Conservation (phyloP, 53 echinoderm and acorn worm genomes). For the Holothuria leucospilota region DNA sequence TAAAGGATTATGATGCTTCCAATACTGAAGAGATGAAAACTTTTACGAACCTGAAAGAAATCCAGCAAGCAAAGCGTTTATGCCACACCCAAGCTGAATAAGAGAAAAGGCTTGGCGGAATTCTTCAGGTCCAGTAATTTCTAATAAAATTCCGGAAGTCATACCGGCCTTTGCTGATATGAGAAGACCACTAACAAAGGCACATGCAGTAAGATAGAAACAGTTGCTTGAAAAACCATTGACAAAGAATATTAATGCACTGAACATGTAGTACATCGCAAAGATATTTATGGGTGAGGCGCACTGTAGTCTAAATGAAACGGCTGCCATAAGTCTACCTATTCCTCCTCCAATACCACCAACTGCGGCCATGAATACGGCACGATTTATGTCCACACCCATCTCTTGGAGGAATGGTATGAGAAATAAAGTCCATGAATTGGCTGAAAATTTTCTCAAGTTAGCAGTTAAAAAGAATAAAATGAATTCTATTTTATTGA, state of each 20-base stretch:
- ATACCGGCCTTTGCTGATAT: neutral
- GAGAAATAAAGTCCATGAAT: slow-evolving; percentile 16
- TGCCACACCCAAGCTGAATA: neutral
- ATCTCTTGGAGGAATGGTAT: slow-evolving; percentile 11
- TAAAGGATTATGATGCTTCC: too few species aligned
- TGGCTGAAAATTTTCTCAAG: neutral
- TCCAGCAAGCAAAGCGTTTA: neutral
- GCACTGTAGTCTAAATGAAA: neutral
- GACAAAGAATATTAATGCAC: neutral
- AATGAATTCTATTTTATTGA: neutral
- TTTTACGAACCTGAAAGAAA: slow-evolving; percentile 9
- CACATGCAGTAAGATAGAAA: neutral
- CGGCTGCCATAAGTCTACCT: neutral
- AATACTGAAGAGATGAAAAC: too few species aligned
- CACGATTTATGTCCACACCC: neutral
- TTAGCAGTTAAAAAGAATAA: slow-evolving; percentile 12
- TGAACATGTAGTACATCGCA: neutral
- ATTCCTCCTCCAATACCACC: slow-evolving; percentile 2
- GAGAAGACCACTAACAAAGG: slow-evolving; percentile 6
- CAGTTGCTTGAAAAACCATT: neutral
- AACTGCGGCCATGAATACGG: neutral
- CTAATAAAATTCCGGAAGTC: neutral
- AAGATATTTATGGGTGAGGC: neutral
- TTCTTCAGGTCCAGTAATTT: neutral
- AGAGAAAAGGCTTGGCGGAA: neutral